Evolutionary conservation across 2,113 vertebrate species (phyloP).

Genomic region (Psittacus erithacus): DNA sequence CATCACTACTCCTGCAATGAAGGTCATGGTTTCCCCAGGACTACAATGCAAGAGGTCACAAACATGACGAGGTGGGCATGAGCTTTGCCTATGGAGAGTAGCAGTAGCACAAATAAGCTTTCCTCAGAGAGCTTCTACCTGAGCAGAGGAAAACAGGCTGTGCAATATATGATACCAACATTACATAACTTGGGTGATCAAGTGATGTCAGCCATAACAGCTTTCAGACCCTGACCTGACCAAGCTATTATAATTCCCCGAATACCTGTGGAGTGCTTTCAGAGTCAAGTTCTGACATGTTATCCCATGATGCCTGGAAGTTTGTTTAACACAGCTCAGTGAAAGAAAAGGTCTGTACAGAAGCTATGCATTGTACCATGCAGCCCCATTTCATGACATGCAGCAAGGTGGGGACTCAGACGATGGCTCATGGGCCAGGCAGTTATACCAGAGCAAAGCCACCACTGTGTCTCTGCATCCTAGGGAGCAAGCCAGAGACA

Average conservation of each 20-base stretch:
- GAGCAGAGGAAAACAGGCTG: neutral
- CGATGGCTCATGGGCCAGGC: fast-evolving
- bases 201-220: neutral
- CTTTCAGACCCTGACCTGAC: neutral
- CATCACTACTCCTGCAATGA: neutral
- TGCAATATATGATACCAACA: neutral
- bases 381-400: fast-evolving
- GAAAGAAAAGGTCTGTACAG: neutral
- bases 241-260: constrained; percentile 5
- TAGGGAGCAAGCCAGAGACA: neutral
- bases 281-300: neutral
- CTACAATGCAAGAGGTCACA: neutral
- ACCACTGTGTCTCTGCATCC: fast-evolving
- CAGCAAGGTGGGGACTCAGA: neutral
- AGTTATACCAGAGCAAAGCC: neutral
- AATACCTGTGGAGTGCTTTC: neutral
- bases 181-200: neutral
- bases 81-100: neutral
- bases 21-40: fast-evolving
- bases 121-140: neutral
- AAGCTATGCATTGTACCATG: neutral
- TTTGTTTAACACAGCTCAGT: neutral
- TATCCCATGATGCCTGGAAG: neutral
- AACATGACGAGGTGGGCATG: neutral
- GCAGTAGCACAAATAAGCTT: neutral